These are phyloP conservation scores for Eulemur albifrons DNA, from an alignment of 2,797 vertebrate genomes.

Conservation along the genomic window DNA sequence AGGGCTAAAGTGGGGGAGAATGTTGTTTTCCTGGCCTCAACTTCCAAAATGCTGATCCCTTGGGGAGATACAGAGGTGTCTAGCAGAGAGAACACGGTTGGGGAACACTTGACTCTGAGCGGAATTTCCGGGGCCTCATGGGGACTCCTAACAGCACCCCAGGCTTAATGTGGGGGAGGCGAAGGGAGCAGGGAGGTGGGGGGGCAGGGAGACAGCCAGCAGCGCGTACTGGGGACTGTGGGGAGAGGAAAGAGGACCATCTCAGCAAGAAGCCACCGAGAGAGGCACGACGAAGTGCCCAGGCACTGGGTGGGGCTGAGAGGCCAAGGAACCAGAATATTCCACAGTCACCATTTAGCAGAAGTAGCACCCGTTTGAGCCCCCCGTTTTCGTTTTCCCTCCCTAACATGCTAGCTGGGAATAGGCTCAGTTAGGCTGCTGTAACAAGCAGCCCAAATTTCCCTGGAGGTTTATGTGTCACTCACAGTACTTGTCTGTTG, in stretches of 20 bases:
- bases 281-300: neutral
- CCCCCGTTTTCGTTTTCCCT: neutral
- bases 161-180: neutral
- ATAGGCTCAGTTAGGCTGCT: neutral
- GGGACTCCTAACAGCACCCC: neutral
- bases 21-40: neutral
- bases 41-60: neutral
- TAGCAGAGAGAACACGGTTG: neutral
- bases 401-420: neutral
- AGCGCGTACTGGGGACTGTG: neutral
- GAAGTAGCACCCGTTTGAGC: neutral
- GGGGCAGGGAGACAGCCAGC: neutral
- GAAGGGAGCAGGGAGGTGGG: neutral
- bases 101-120: neutral
- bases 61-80: neutral
- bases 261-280: neutral
- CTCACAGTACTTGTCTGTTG: neutral
- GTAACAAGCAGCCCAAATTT: neutral
- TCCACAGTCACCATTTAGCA: neutral
- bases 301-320: neutral
- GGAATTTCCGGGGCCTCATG: neutral
- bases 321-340: neutral
- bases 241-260: neutral
- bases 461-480: neutral
- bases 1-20: neutral